Percentiles rank a stretch among this genome's conserved stretches.
These are phyloP conservation scores for Dasysyrphus albostriatus DNA, from an alignment of 2,888 invertebrate genomes.

Conservation along the genomic window DNA sequence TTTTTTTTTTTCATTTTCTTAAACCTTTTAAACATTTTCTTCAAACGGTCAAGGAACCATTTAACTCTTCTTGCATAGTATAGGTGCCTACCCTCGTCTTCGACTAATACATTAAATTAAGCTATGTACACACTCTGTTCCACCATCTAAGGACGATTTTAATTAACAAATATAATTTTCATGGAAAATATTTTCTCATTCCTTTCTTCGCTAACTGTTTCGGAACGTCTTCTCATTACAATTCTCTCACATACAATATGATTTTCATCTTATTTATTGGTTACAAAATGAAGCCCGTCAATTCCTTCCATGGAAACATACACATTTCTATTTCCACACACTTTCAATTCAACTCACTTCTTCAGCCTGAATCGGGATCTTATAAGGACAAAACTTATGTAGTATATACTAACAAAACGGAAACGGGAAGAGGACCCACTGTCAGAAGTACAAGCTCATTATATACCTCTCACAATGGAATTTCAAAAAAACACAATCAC, in stretches of 20 bases:
- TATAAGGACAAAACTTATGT: background rate
- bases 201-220: background rate
- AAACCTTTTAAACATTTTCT: background rate
- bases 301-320: conserved; percentile 19
- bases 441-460: conserved; percentile 1
- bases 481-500: conserved; percentile 18
- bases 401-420: background rate
- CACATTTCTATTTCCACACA: background rate
- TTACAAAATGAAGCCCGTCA: conserved; percentile 52
- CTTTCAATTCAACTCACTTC: background rate
- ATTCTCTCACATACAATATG: conserved; percentile 7
- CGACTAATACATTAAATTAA: conserved; percentile 7
- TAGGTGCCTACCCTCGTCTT: background rate
- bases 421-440: background rate
- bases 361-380: background rate
- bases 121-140: background rate
- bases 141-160: conserved; percentile 1
- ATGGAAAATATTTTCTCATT: background rate
- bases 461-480: conserved; percentile 25
- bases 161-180: conserved; percentile 14
- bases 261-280: conserved; percentile 9
- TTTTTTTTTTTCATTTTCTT: background rate
- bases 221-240: background rate
- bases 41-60: background rate
- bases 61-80: background rate